Conservation (phyloP, 2,888 invertebrate genomes). For the Drosophila kokeensis region DNA sequence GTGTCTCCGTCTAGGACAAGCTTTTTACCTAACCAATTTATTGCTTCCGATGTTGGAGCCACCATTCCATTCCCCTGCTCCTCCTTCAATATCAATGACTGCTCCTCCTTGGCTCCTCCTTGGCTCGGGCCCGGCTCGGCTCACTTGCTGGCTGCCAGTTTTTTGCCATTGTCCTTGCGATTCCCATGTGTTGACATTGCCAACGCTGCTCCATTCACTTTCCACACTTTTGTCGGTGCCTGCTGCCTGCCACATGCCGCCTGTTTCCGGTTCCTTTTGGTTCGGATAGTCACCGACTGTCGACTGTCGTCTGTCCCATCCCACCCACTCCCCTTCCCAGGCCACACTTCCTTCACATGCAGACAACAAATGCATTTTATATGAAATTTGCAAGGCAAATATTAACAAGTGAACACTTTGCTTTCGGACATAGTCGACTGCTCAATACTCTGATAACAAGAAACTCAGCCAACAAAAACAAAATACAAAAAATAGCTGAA, state of each 20-base stretch:
- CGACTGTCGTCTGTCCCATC: slow-evolving; percentile 26
- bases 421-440: neutral
- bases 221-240: slow-evolving; percentile 47
- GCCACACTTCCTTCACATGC: slow-evolving; percentile 37
- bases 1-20: slow-evolving; percentile 73
- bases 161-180: slow-evolving; percentile 72
- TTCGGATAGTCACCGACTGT: slow-evolving; percentile 31
- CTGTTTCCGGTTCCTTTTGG: slow-evolving; percentile 47
- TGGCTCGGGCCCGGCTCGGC: slow-evolving; percentile 1
- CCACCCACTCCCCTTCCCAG: neutral
- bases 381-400: slow-evolving; percentile 77
- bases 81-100: slow-evolving; percentile 8
- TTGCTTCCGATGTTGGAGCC: slow-evolving; percentile 63
- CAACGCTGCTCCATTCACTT: slow-evolving; percentile 44
- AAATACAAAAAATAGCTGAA: no score
- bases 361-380: slow-evolving; percentile 78
- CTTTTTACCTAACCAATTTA: slow-evolving; percentile 79
- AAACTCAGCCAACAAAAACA: no score
- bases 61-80: slow-evolving; percentile 3
- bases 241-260: slow-evolving; percentile 6
- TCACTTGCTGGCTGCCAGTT: slow-evolving; percentile 31
- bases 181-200: slow-evolving; percentile 78
- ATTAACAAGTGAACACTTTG: slow-evolving; percentile 40
- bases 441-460: neutral
- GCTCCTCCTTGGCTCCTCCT: slow-evolving; percentile 4